A percentile compares a stretch with the other conserved stretches of the same genome.
Evolutionary conservation across 2,113 vertebrate genomes (phyloP).

Genomic region (Neolamprologus sp.): DNA sequence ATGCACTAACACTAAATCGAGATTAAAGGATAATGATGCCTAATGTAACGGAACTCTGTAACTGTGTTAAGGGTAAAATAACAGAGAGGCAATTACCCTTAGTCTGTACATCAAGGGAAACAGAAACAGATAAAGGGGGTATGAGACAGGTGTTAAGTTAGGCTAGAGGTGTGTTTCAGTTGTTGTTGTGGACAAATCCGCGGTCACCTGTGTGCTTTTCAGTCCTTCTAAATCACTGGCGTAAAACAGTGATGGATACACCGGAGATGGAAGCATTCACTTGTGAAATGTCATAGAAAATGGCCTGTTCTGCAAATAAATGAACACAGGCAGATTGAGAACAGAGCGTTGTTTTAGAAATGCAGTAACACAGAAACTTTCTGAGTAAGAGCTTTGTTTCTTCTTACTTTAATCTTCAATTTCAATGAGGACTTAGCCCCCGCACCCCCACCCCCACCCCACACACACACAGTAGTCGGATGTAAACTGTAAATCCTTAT

Average conservation of each 20-base stretch:
- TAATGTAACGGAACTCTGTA: neutral
- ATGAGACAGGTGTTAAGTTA: neutral
- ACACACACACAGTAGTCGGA: neutral
- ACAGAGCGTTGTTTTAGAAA: neutral
- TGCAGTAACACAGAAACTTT: neutral
- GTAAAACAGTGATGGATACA: neutral
- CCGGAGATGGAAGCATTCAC: neutral
- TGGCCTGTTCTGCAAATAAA: constrained; percentile 37
- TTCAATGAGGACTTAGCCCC: neutral
- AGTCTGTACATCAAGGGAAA: neutral
- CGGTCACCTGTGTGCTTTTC: neutral
- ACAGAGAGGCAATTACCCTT: neutral
- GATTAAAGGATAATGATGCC: neutral
- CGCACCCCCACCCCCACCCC: neutral
- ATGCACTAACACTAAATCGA: neutral
- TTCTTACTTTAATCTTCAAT: neutral
- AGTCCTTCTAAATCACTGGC: neutral
- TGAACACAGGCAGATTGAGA: neutral
- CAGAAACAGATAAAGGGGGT: neutral
- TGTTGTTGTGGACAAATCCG: neutral
- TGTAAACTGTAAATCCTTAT: neutral
- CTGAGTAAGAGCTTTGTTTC: neutral
- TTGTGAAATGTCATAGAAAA: constrained; percentile 44
- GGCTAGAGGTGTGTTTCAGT: neutral
- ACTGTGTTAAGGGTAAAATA: neutral